phyloP scores from a whole-genome alignment of 2,113 vertebrate species.

The Polypterus bichir region DNA sequence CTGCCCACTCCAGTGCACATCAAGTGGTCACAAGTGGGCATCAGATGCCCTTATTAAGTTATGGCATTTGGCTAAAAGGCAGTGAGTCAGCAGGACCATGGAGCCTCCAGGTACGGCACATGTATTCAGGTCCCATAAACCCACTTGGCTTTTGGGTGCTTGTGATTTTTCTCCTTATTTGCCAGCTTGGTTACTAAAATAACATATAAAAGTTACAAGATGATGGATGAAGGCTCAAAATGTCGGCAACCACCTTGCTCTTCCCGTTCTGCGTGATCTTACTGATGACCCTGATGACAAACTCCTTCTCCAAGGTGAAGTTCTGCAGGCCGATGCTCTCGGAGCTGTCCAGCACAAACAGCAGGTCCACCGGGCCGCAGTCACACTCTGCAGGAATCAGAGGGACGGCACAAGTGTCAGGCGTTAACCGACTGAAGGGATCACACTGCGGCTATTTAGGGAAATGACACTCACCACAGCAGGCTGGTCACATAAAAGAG shows the following conservation, averaged over 20 bases:
- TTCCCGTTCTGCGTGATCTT: slow-evolving; percentile 22
- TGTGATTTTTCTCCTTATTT: too few relatives aligned
- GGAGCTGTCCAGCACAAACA: slow-evolving; percentile 26
- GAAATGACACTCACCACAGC: slow-evolving; percentile 25
- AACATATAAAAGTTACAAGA: too few relatives aligned
- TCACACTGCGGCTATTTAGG: neutral
- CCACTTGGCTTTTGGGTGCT: too few relatives aligned
- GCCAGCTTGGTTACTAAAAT: too few relatives aligned
- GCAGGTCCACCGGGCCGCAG: slow-evolving; percentile 22
- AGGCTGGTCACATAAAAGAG: slow-evolving; percentile 19
- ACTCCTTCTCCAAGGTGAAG: slow-evolving; percentile 24
- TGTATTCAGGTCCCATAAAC: too few relatives aligned
- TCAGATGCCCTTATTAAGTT: too few relatives aligned
- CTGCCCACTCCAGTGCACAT: too few relatives aligned
- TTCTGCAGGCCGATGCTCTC: slow-evolving; percentile 26
- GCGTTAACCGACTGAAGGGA: neutral
- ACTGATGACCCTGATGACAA: slow-evolving; percentile 24
- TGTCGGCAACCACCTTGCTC: slow-evolving; percentile 15
- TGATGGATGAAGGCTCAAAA: too few relatives aligned
- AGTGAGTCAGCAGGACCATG: too few relatives aligned
- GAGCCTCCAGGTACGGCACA: too few relatives aligned
- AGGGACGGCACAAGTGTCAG: neutral
- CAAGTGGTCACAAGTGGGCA: too few relatives aligned
- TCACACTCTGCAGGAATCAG: slow-evolving; percentile 14
- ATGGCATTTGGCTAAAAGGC: too few relatives aligned